These are phyloP conservation scores for Antechinus stuartii DNA, from an alignment of 2,113 vertebrate species.

Conservation along the genomic window DNA sequence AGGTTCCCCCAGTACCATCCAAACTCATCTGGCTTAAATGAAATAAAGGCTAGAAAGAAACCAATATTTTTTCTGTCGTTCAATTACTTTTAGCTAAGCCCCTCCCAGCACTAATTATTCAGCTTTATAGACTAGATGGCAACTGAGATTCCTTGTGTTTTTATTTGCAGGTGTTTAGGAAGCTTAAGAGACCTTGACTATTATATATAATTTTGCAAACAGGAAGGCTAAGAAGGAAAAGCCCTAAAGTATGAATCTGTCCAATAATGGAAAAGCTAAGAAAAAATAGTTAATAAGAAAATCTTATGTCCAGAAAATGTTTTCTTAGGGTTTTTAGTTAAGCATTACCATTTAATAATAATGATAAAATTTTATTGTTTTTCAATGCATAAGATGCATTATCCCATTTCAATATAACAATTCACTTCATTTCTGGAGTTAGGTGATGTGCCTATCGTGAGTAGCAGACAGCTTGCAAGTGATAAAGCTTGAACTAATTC, in stretches of 20 bases:
- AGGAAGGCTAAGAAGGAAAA: background rate
- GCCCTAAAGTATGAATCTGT: background rate
- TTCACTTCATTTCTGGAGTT: background rate
- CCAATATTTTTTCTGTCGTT: background rate
- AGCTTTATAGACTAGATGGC: background rate
- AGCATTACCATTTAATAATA: background rate
- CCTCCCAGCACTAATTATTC: background rate
- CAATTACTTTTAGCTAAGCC: background rate
- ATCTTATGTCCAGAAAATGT: background rate
- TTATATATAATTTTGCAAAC: background rate
- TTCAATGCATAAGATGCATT: background rate
- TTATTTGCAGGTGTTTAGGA: background rate
- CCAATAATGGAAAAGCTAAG: background rate
- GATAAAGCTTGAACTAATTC: background rate
- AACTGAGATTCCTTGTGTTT: background rate
- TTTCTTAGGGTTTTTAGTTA: background rate
- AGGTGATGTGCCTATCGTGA: background rate
- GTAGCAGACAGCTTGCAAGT: background rate
- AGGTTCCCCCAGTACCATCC: constrained; percentile 10
- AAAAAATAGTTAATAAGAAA: background rate
- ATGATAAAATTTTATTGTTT: background rate
- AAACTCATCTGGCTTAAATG: background rate
- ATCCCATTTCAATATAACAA: background rate
- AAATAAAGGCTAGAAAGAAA: constrained; percentile 12
- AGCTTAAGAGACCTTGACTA: background rate